phyloP scores from a whole-genome alignment of 2,797 vertebrate genomes.

The Urophycis tenuis region DNA sequence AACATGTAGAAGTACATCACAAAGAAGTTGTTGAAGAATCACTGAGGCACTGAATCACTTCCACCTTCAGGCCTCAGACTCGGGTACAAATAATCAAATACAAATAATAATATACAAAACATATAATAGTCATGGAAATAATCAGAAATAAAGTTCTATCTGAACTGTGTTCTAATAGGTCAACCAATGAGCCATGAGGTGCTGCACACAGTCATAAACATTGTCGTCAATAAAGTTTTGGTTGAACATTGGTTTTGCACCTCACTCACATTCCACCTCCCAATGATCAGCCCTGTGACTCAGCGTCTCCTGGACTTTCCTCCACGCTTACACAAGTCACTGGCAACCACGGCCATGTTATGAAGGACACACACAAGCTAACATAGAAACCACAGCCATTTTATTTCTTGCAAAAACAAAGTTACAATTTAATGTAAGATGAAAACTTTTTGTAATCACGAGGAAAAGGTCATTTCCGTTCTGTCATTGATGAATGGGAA shows the following conservation, averaged over 20 bases:
- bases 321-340: constrained; percentile 21
- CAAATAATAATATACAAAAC: no score
- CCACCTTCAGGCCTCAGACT: not conserved
- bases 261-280: constrained; percentile 50
- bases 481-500: not conserved
- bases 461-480: not conserved
- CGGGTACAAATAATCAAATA: no score
- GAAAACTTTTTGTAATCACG: not conserved
- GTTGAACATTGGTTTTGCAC: constrained; percentile 19
- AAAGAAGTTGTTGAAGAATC: constrained; percentile 44
- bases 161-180: constrained; percentile 43
- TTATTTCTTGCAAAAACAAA: constrained; percentile 21
- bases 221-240: not conserved
- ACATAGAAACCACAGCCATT: constrained; percentile 8
- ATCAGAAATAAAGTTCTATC: constrained; percentile 18
- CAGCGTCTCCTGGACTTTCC: constrained; percentile 31
- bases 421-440: constrained; percentile 11
- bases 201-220: not conserved
- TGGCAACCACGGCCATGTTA: not conserved
- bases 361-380: constrained; percentile 8
- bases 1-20: not conserved
- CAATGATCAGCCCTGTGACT: constrained; percentile 45
- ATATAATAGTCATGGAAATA: not conserved
- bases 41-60: constrained; percentile 6
- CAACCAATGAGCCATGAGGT: no score